These are phyloP conservation scores for Nephila pilipes DNA, from an alignment of 1,140 invertebrate genomes.

Conservation along the genomic window DNA sequence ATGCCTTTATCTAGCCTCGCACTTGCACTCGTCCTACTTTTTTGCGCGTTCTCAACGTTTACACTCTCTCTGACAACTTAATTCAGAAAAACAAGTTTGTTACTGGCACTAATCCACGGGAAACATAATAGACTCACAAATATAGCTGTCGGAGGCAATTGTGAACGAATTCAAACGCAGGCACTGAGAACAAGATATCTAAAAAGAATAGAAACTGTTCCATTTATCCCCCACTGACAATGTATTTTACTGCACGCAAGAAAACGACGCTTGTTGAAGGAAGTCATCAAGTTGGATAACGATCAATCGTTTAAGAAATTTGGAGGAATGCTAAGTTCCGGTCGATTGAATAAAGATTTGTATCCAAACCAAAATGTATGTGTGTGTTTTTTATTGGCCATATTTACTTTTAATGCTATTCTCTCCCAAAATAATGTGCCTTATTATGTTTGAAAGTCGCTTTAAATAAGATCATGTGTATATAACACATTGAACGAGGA, in stretches of 20 bases:
- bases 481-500: too few species aligned
- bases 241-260: background rate
- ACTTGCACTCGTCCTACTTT: constrained; percentile 34
- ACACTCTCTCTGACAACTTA: constrained; percentile 1
- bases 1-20: constrained; percentile 23
- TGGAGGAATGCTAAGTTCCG: too few species aligned
- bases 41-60: background rate
- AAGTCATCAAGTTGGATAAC: background rate
- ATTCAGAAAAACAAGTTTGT: constrained; percentile 3
- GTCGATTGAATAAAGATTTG: too few species aligned
- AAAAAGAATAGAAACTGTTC: constrained; percentile 19
- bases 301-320: too few species aligned
- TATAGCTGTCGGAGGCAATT: background rate
- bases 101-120: constrained; percentile 24
- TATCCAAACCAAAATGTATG: too few species aligned
- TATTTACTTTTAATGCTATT: too few species aligned
- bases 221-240: constrained; percentile 3
- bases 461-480: too few species aligned
- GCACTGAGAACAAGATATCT: background rate
- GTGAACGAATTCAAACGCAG: background rate
- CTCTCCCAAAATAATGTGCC: too few species aligned
- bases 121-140: constrained; percentile 39
- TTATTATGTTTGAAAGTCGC: too few species aligned
- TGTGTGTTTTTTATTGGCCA: too few species aligned
- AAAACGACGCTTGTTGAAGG: background rate